Conservation (phyloP, 2,888 invertebrate species). For the Ectemnius lituratus region DNA sequence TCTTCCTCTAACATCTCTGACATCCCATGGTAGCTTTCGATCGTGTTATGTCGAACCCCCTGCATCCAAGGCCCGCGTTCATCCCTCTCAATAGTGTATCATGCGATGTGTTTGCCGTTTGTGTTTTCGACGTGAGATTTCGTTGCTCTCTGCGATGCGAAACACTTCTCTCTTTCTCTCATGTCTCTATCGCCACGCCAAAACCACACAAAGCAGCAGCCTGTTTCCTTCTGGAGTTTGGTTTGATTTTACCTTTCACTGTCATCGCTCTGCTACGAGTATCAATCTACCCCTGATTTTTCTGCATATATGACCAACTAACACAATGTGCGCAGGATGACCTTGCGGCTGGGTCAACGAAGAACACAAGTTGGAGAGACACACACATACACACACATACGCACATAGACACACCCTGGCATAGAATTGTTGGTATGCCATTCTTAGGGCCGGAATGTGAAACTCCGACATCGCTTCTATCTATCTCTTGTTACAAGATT, state of each 20-base stretch:
- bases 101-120: constrained; percentile 60
- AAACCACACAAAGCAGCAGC: not conserved
- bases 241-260: not conserved
- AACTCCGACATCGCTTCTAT: not conserved
- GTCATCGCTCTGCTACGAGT: not conserved
- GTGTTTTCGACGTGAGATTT: constrained; percentile 52
- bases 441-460: constrained; percentile 21
- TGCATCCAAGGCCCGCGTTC: constrained; percentile 45
- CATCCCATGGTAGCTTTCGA: constrained; percentile 23
- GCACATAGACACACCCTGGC: constrained; percentile 3
- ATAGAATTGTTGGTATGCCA: constrained; percentile 12
- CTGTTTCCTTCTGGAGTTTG: not conserved
- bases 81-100: constrained; percentile 51
- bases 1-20: constrained; percentile 7
- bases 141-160: constrained; percentile 27
- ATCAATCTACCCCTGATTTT: too few relatives aligned
- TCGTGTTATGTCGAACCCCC: constrained; percentile 34
- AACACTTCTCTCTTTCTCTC: not conserved
- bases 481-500: constrained; percentile 12
- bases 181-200: too few relatives aligned
- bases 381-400: not conserved
- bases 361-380: too few relatives aligned
- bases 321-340: too few relatives aligned
- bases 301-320: too few relatives aligned
- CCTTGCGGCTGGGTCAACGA: too few relatives aligned